Base-by-base conservation (phyloP, 2,888 invertebrate genomes). In the Drosophila kuntzei region DNA sequence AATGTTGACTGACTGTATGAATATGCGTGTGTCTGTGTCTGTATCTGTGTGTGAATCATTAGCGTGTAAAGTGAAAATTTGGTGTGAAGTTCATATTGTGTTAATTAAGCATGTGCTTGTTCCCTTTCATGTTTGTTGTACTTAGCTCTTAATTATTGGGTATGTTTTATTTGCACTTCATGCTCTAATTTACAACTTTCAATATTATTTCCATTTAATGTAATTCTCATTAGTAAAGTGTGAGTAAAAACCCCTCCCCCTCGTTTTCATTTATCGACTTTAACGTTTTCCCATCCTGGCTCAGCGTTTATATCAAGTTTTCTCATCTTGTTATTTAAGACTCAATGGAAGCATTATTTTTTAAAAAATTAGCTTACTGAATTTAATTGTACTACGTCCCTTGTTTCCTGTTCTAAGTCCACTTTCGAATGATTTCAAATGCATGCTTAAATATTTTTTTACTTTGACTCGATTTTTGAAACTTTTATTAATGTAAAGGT, bases 81-180 rank as follows among this genome's bases (percentile, higher is more conserved):
- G 43, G 54, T 76, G 73, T 55, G 51, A 76, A 65, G 49, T 57
- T 69, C 49, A 37, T 51, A 64, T 61, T 39, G 61, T 50, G 29
- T 47, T 58, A 62, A 77, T 72, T 77, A 64, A 61, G 55, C 41
- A 37, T 54, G 51, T 47, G 54, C 37, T 58, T 55, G 29, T 47
- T 67, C 36, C 58, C 27, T 63, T 76, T 60, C 37, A 53, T 67
- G 67, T 58, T 43, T 41, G 37, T 63, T 58, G 41, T n/a, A 41
- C 53, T 32, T 20, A 41, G 22, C 53, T 46, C n/a, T 29, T 37
- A 60, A 55, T 59, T 43, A 71, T 53, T 49, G 49, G 27, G 11
- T 27, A 4, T 12, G 57, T 8, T 39, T 43, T 39, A 46, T 57
- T 69, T 53, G 20, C 34, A 25, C 20, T 29, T 39, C n/a, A 14